Base-by-base conservation (phyloP, 2,888 invertebrate species). In the Endomychus coccineus region DNA sequence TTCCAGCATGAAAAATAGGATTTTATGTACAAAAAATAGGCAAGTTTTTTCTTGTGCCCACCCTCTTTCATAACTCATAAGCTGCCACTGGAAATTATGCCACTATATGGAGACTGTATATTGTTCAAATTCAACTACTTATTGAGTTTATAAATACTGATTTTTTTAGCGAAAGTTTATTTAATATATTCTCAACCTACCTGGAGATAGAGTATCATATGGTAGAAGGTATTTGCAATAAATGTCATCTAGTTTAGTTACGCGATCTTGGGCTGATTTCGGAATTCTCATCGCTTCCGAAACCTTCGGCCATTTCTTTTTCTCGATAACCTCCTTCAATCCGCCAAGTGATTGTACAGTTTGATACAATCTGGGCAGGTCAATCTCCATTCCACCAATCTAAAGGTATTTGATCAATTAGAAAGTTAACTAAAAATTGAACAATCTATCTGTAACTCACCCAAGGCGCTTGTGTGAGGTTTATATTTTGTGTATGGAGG, bases 361-460 rank as follows among this genome's bases (percentile, higher is more conserved):
- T 53, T 84, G 82, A 59, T 88, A 90, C 4, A 95, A 67, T 30
- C 85, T 79, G 0, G 89, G 85, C 2, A 95, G 67, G 61, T 95
- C 90, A 0, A 94, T 74, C 69, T 95, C 94, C 69, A 92, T 80
- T 3, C 92, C 90, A 16, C 91, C 90, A 48, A 92, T 79, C 83
- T 82, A 51, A 36, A 67, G 59, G 41, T 23, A 31, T n/a, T 19
- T 6, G 6, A 6, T 19, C n/a, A 7, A 19, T 6, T 7, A 19
- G n/a, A 19, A 19, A 19, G 21, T 19, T n/a, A 19, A 19, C 6
- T 19, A 19, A 7, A 6, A 19, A n/a, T 6, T 7, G 6, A 7
- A 40, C 35, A 35, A 28, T 16, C 7, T 32, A 13, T 25, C 7
- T 17, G 28, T 15, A 39, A 65, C 71, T 70, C 68, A 86, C 86